Base-by-base conservation (phyloP, 1,140 invertebrate genomes). In the Palaemon carinicauda region DNA sequence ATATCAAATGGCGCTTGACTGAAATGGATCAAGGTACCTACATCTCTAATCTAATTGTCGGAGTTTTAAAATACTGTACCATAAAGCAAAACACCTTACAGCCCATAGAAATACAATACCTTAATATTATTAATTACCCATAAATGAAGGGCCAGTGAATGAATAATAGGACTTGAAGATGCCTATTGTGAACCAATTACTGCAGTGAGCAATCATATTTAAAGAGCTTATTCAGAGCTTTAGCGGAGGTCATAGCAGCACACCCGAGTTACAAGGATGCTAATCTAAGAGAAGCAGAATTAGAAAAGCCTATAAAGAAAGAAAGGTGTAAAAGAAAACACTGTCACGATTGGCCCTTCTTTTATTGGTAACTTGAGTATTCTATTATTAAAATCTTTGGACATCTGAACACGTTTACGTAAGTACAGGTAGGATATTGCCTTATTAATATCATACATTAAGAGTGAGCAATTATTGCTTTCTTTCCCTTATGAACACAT, bases 251-350 rank as follows among this genome's bases (percentile, higher is more conserved):
- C 41, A 41, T 41, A 41, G 41, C 41, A 41, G 41, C 41, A 41
- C 41, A 41, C 41, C 29, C 29, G 4, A 73, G 71, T n/a, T 33
- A 33, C 2, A 73, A 73, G 21, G 29, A 19, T 73, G 71, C 71
- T 41, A 73, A n/a, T 73, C 24, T 73, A 33, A 73, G 4, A 27
- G 27, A 19, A 33, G n/a, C 71, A 29, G 17, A 73, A 73, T 33
- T 21, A 33, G 21, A 17, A 73, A 41, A 73, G 12, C 19, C 71
- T 73, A 73, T n/a, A n/a, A n/a, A 17, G 17, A 17, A 73, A 86
- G 29, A 71, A 52, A 82, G 83, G 83, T 79, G 83, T 80, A 77
- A 86, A 86, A 86, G 83, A 86, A 86, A 86, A 86, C 83, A 86
- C 83, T 69, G 65, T 79, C 51, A 52, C 77, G 33, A 71, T 86